Evolutionary conservation across 2,113 vertebrate species (phyloP), one percentile per base, ranked within the genome.

Genomic region (Anolis carolinensis): DNA sequence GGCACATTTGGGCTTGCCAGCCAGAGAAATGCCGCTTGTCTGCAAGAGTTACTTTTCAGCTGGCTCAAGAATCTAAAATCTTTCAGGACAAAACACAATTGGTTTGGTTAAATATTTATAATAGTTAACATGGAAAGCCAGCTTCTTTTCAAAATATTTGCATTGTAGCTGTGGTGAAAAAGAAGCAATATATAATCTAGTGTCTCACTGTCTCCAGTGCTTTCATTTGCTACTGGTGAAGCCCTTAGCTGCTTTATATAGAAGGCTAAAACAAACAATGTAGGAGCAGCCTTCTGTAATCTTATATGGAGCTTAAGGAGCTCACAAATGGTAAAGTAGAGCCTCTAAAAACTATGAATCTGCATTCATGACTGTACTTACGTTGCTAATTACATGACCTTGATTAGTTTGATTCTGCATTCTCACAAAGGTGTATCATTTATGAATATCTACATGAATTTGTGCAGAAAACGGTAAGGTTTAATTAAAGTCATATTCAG

Each of bases 31-130:
- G 80, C 79, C 90, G 83, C 79, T 85, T 86, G 34, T 73, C 32
- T 87, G 84, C 32, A 36, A 39, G 25, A 21, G 86, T 34, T 48
- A 50, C 14, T 70, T 85, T 87, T 79, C 85, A 92, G 86, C 67
- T 83, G 71, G 71, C 27, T 65, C 79, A 20, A 88, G 75, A 90
- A 68, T 25, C 44, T 63, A 84, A 87, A 92, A 92, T 74, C 13
- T 86, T 89, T 77, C 70, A 81, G 10, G 23, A 79, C 39, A 18
- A 34, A 44, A 78, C 7, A 0, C 0, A 20, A 65, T 63, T 39
- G 76, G 10, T 86, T 30, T 73, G 52, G 1, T 34, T 81, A 67
- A 81, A 67, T 67, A 30, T 81, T 81, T 81, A n/a, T 14, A 48
- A 48, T 44, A 7, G 14, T 62, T 81, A 10, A 20, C 25, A 84